Evolutionary conservation across 2,113 vertebrate genomes (phyloP).

Genomic region (Centropus bengalensis): DNA sequence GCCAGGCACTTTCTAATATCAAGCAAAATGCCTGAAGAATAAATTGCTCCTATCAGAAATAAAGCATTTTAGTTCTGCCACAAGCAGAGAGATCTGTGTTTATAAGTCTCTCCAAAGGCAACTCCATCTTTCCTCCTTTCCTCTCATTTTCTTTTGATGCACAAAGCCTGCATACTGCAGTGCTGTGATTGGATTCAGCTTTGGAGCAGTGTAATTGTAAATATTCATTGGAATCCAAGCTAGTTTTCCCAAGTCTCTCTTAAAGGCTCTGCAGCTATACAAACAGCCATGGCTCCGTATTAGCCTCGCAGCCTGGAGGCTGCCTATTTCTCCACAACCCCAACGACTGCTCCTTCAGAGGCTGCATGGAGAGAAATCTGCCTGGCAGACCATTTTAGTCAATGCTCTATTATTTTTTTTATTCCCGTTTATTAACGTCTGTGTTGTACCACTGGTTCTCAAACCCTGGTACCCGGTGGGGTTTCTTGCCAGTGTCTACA

Average conservation of each 20-base stretch:
- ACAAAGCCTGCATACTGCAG: constrained; percentile 71
- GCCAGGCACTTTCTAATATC: constrained; percentile 65
- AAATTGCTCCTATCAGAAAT: constrained; percentile 78
- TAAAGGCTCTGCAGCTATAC: constrained; percentile 73
- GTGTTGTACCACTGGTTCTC: constrained; percentile 31
- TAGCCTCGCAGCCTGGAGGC: constrained; percentile 66
- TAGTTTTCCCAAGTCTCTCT: constrained; percentile 70
- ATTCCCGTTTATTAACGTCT: constrained; percentile 30
- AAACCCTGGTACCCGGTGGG: neutral
- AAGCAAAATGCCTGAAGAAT: constrained; percentile 74
- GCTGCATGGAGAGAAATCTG: constrained; percentile 34
- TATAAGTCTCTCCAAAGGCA: constrained; percentile 78
- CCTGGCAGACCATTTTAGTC: constrained; percentile 45
- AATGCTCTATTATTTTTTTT: constrained; percentile 52
- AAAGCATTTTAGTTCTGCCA: constrained; percentile 78
- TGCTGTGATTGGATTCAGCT: constrained; percentile 73
- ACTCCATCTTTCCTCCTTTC: constrained; percentile 74
- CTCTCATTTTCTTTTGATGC: constrained; percentile 78
- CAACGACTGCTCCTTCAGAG: constrained; percentile 53
- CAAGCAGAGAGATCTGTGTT: constrained; percentile 73
- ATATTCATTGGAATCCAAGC: constrained; percentile 80
- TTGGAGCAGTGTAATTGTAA: constrained; percentile 75
- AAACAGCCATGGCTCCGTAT: constrained; percentile 67
- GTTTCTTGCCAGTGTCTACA: neutral
- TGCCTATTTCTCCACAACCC: constrained; percentile 51